phyloP scores from a whole-genome alignment of 2,888 invertebrate genomes.

The Hemicrepidius hirtus region DNA sequence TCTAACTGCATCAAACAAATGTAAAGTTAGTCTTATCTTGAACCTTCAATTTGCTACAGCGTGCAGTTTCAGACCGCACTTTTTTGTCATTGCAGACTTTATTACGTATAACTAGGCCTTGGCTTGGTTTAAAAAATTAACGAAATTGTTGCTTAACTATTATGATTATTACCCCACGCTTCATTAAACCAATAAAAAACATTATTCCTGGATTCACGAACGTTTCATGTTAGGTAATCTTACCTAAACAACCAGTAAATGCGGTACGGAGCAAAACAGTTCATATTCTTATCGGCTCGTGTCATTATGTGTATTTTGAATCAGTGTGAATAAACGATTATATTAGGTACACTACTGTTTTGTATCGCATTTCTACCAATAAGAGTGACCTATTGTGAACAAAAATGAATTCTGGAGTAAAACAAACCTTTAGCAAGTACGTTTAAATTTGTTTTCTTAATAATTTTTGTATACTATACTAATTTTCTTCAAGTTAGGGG shows the following conservation, averaged over 20 bases:
- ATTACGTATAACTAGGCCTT: slow-evolving; percentile 30
- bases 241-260: not conserved
- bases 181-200: slow-evolving; percentile 47
- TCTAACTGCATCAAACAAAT: not conserved
- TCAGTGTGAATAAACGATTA: not conserved
- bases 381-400: not conserved
- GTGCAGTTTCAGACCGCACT: slow-evolving; percentile 11
- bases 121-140: slow-evolving; percentile 39
- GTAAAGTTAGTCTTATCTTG: not conserved
- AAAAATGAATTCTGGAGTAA: slow-evolving; percentile 10
- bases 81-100: not conserved
- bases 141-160: slow-evolving; percentile 40
- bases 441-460: not conserved
- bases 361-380: too few relatives aligned
- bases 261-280: not conserved
- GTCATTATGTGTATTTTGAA: not conserved
- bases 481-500: too few relatives aligned
- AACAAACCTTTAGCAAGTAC: slow-evolving; percentile 4
- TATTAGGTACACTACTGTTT: too few relatives aligned
- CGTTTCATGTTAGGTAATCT: slow-evolving; percentile 28
- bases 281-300: slow-evolving; percentile 2
- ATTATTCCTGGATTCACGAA: slow-evolving; percentile 38
- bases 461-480: too few relatives aligned
- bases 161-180: slow-evolving; percentile 43
- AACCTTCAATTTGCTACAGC: not conserved